Conservation (phyloP, 1,140 invertebrate genomes). For the Melanaphis sacchari region DNA sequence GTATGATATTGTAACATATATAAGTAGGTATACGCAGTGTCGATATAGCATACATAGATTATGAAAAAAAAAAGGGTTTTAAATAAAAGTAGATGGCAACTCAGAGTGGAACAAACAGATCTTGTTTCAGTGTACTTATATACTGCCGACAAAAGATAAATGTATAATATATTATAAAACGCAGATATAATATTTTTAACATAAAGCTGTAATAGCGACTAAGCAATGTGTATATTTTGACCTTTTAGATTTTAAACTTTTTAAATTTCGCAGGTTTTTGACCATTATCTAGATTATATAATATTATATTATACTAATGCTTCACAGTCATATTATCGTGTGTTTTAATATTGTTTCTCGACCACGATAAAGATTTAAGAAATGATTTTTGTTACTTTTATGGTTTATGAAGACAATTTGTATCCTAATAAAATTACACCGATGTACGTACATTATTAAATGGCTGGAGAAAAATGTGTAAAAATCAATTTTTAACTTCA, state of each 20-base stretch:
- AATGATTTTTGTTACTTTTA: neutral
- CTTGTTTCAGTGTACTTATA: neutral
- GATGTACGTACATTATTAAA: neutral
- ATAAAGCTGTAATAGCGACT: neutral
- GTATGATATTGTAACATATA: neutral
- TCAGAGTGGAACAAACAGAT: neutral
- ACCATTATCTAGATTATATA: neutral
- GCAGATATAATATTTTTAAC: neutral
- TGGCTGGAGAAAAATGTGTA: neutral
- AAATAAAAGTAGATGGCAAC: neutral
- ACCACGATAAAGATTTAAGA: neutral
- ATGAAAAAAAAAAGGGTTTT: neutral
- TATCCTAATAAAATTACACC: neutral
- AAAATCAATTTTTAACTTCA: neutral
- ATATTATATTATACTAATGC: neutral
- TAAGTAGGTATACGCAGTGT: neutral
- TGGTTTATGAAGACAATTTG: neutral
- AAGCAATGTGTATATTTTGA: neutral
- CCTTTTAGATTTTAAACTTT: neutral
- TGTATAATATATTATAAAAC: neutral
- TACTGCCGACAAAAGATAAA: neutral
- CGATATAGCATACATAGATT: neutral
- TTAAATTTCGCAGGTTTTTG: neutral
- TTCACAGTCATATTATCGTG: neutral
- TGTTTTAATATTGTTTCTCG: neutral